Conservation (phyloP, 1,140 invertebrate species). For the Pachypeltis micranthus region DNA sequence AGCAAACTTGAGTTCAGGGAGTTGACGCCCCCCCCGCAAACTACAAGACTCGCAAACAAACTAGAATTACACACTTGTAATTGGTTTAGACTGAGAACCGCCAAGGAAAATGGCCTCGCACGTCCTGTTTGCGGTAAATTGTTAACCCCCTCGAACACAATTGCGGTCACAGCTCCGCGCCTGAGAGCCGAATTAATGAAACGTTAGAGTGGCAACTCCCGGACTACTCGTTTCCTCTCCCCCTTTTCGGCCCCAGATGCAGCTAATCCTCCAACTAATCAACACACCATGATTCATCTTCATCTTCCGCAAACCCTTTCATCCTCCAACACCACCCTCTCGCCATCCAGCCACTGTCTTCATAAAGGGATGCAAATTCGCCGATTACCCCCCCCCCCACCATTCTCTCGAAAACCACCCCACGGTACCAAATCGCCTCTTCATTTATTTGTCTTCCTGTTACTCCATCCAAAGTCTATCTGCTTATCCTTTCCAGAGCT, state of each 20-base stretch:
- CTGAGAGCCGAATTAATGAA: neutral
- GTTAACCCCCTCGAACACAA: too few species aligned
- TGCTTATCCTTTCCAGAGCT: neutral
- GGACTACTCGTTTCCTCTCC: neutral
- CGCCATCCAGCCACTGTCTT: too few species aligned
- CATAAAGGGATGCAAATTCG: slow-evolving; percentile 21
- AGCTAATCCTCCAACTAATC: slow-evolving; percentile 14
- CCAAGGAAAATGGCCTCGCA: too few species aligned
- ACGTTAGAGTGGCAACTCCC: neutral
- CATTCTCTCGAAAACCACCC: neutral
- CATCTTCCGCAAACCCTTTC: slow-evolving; percentile 10
- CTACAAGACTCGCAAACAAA: too few species aligned
- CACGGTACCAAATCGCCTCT: neutral
- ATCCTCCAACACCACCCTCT: too few species aligned
- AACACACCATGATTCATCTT: slow-evolving; percentile 22
- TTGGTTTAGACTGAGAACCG: too few species aligned
- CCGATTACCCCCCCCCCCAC: slow-evolving; percentile 10
- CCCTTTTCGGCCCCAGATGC: slow-evolving; percentile 11
- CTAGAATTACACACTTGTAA: too few species aligned
- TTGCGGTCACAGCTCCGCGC: neutral
- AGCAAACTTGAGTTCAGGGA: too few species aligned
- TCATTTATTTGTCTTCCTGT: slow-evolving; percentile 18
- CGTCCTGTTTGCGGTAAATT: too few species aligned
- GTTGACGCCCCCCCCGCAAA: too few species aligned
- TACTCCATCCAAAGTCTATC: neutral